Base-by-base conservation (phyloP, 2,797 vertebrate species). In the Petrocephalus sullivani region DNA sequence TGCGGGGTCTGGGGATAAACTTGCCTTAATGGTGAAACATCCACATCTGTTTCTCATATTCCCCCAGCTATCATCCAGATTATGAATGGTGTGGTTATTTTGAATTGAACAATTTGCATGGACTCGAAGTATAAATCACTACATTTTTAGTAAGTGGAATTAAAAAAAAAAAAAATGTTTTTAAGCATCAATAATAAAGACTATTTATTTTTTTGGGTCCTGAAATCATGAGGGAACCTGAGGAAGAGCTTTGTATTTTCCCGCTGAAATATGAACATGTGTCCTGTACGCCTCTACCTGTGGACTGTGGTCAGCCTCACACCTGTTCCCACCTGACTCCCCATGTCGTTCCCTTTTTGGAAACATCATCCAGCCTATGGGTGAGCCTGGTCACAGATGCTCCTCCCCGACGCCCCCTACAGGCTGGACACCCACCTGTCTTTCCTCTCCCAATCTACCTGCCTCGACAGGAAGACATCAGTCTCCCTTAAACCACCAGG, bases 241-340 rank as follows among this genome's bases (percentile, higher is more conserved):
- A 60, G n/a, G 14, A 49, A 19, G 12, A 53, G 87, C 89, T 75
- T 90, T 85, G 89, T 88, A 86, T 90, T 91, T 90, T 91, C 89
- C 92, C 90, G 89, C 88, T 94, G 91, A 92, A 91, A 88, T 91
- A 92, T 91, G 92, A 82, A 91, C 92, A 61, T 88, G 92, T 94
- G 58, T 95, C 90, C 89, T 90, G 4, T 33, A 28, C 33, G 12
- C 56, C 41, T 19, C 56, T 56, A 56, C 83, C 89, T 82, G 58
- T 81, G 89, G 88, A 91, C 87, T 49, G 91, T 92, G 93, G 91
- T 92, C 94, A 96, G 96, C 94, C 91, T 92, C 94, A 64, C 93
- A 94, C 94, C 94, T 94, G 89, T 94, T 94, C 91, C 94, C 92
- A 93, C 94, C 90, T 94, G 94, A 92, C 93, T 94, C 93, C 94